These are phyloP conservation scores for Eulithis prunata DNA, from an alignment of 2,888 invertebrate genomes.

Conservation along the genomic window DNA sequence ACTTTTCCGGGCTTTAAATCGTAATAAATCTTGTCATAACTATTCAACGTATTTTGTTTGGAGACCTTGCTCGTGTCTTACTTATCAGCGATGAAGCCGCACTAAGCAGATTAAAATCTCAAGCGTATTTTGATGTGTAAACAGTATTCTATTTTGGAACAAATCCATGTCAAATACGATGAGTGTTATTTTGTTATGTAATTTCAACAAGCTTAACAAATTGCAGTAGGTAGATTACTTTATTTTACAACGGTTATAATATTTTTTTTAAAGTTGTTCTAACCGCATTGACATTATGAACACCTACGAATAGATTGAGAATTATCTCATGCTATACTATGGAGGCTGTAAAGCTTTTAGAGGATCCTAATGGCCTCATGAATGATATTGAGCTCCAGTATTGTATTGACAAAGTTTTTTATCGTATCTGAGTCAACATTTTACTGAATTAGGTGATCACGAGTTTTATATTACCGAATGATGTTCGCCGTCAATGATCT, in stretches of 20 bases:
- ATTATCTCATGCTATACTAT: background rate
- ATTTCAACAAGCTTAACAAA: conserved; percentile 16
- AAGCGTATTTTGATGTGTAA: conserved; percentile 34
- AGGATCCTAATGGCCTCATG: conserved; percentile 4
- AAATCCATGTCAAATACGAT: conserved; percentile 27
- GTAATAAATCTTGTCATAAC: conserved; percentile 28
- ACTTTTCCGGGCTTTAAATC: conserved; percentile 22
- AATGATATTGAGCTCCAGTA: conserved; percentile 8
- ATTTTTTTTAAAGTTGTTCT: background rate
- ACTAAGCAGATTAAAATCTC: conserved; percentile 37
- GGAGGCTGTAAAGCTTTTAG: background rate
- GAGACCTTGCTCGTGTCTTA: conserved; percentile 21
- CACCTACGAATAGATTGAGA: background rate
- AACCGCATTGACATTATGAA: background rate
- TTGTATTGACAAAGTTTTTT: conserved; percentile 26
- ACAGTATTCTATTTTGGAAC: conserved; percentile 37
- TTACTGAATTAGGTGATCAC: conserved; percentile 36
- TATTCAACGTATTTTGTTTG: conserved; percentile 26
- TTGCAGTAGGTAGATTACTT: background rate
- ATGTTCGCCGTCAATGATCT: conserved; percentile 35
- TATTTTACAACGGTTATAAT: background rate
- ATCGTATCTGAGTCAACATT: conserved; percentile 27
- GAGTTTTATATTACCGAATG: conserved; percentile 35
- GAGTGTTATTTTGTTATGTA: conserved; percentile 2
- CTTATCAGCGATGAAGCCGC: conserved; percentile 25